Percentiles rank a stretch among this genome's conserved stretches.
phyloP scores from a whole-genome alignment of 2,888 invertebrate species.

The Drosophila anomalata region DNA sequence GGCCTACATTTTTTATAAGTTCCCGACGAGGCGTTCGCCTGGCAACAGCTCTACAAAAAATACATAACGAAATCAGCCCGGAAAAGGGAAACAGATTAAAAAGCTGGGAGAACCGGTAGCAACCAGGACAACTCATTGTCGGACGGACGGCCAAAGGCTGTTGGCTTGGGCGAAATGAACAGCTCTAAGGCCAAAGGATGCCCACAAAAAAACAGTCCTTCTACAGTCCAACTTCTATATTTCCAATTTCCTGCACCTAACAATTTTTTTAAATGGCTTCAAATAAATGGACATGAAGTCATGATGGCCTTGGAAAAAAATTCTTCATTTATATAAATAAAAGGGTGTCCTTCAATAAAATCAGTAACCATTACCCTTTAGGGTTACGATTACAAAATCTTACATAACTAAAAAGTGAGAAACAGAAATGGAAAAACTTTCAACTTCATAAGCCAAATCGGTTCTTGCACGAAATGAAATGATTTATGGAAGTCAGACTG shows the following conservation, averaged over 20 bases:
- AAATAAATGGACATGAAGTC: neutral
- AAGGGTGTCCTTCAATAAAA: neutral
- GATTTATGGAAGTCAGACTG: neutral
- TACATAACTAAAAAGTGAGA: neutral
- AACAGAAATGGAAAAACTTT: neutral
- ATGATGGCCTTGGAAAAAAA: neutral
- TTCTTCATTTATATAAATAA: neutral
- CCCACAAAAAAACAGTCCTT: slow-evolving; percentile 24
- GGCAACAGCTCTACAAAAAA: slow-evolving; percentile 19
- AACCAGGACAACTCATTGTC: slow-evolving; percentile 28
- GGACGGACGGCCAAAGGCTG: slow-evolving; percentile 27
- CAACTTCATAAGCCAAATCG: neutral
- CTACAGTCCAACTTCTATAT: slow-evolving; percentile 15
- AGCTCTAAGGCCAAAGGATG: slow-evolving; percentile 22
- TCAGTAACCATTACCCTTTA: no score
- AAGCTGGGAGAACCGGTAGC: slow-evolving; percentile 18
- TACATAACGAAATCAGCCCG: slow-evolving; percentile 7
- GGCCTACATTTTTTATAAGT: slow-evolving; percentile 59
- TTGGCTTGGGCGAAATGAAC: slow-evolving; percentile 21
- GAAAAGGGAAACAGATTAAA: slow-evolving; percentile 46
- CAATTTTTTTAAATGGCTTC: neutral
- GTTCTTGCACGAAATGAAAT: neutral
- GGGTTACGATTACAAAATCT: no score
- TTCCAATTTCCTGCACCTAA: neutral
- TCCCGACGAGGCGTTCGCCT: slow-evolving; percentile 37